These are phyloP conservation scores for Philaethria dido DNA, from an alignment of 2,888 invertebrate genomes.

Conservation along the genomic window DNA sequence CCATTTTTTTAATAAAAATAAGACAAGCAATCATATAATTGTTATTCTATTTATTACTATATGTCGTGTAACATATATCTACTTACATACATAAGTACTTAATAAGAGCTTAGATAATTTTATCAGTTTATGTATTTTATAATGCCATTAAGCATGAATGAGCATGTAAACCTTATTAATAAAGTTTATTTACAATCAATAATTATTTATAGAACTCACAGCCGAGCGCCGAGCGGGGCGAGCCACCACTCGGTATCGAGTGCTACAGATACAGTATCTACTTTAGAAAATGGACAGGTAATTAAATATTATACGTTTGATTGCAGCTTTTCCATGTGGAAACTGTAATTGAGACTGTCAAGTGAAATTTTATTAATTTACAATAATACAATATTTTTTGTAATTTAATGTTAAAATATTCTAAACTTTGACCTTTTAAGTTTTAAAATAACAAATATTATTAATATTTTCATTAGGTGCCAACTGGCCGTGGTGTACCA, in stretches of 20 bases:
- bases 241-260: constrained; percentile 80
- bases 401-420: too few species aligned
- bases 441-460: not conserved
- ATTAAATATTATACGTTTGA: constrained; percentile 31
- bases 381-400: not conserved
- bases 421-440: too few species aligned
- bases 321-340: constrained; percentile 9
- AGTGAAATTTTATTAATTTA: not conserved
- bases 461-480: constrained; percentile 56
- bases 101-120: constrained; percentile 1
- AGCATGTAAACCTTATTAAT: constrained; percentile 13
- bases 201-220: constrained; percentile 70
- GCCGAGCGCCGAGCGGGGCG: constrained; percentile 78
- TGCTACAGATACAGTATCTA: constrained; percentile 75
- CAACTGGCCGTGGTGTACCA: constrained; percentile 71
- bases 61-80: not conserved
- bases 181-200: constrained; percentile 27
- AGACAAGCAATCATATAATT: not conserved
- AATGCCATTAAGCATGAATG: constrained; percentile 26
- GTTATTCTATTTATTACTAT: not conserved
- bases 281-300: constrained; percentile 82
- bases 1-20: not conserved
- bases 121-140: constrained; percentile 18
- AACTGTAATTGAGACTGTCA: constrained; percentile 11
- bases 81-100: not conserved